A percentile compares a stretch with the other conserved stretches of the same genome.
Evolutionary conservation across 2,888 invertebrate species (phyloP).

Genomic region (Calephelis perditalis): DNA sequence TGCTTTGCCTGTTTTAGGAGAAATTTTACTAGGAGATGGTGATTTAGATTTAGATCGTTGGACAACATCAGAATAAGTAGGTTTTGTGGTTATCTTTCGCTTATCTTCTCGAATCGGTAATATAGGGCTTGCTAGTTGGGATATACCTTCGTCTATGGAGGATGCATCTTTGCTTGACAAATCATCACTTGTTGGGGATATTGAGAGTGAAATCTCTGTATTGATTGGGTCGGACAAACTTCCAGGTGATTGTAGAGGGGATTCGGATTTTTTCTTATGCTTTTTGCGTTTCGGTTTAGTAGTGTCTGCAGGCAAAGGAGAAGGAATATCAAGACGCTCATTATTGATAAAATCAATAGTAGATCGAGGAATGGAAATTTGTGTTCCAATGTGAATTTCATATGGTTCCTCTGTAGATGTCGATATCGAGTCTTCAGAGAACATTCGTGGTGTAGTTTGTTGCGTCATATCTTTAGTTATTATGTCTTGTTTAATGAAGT

Average conservation of each 20-base stretch:
- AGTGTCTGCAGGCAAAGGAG: slow-evolving; percentile 51
- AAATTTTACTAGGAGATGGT: slow-evolving; percentile 62
- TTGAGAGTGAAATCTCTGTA: slow-evolving; percentile 64
- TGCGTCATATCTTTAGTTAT: slow-evolving; percentile 38
- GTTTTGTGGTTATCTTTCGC: slow-evolving; percentile 39
- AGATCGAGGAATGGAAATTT: slow-evolving; percentile 73
- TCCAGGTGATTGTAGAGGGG: slow-evolving; percentile 58
- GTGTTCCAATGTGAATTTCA: slow-evolving; percentile 79
- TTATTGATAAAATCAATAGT: slow-evolving; percentile 58
- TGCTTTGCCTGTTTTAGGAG: slow-evolving; percentile 52
- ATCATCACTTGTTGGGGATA: slow-evolving; percentile 67
- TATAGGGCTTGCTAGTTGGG: slow-evolving; percentile 53
- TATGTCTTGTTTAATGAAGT: slow-evolving; percentile 18
- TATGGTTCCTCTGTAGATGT: slow-evolving; percentile 76
- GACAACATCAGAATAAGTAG: slow-evolving; percentile 69
- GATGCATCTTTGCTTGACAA: slow-evolving; percentile 56
- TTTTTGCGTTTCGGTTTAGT: slow-evolving; percentile 61
- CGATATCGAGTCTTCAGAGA: slow-evolving; percentile 70
- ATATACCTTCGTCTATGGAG: slow-evolving; percentile 71
- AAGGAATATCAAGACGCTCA: slow-evolving; percentile 53
- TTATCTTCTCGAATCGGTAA: slow-evolving; percentile 36
- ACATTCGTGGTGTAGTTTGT: slow-evolving; percentile 79
- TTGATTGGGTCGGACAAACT: slow-evolving; percentile 72
- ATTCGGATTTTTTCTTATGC: slow-evolving; percentile 60
- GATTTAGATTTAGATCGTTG: slow-evolving; percentile 72